These are phyloP conservation scores for Agrotis clavis DNA, from an alignment of 2,888 invertebrate genomes.

Conservation along the genomic window DNA sequence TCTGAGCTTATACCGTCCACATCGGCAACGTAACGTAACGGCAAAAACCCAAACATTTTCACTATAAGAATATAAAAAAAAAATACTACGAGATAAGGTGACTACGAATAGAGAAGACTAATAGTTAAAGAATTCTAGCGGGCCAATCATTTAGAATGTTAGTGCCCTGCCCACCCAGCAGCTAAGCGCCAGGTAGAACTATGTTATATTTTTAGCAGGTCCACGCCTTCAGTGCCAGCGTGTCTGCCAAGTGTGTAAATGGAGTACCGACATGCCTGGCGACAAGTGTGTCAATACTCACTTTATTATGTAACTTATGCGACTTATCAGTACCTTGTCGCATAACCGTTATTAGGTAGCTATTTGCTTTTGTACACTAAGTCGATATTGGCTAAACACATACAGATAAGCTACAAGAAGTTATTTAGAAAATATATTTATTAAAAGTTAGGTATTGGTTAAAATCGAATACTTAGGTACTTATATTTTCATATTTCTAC, in stretches of 20 bases:
- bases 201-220: slow-evolving; percentile 66
- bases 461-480: background rate
- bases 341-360: slow-evolving; percentile 27
- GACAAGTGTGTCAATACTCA: slow-evolving; percentile 67
- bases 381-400: slow-evolving; percentile 3
- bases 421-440: background rate
- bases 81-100: too few relatives aligned
- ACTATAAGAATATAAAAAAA: background rate
- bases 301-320: slow-evolving; percentile 58
- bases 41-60: background rate
- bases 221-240: slow-evolving; percentile 66
- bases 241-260: slow-evolving; percentile 77
- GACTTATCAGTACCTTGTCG: slow-evolving; percentile 35
- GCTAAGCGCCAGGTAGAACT: slow-evolving; percentile 57
- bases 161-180: slow-evolving; percentile 34
- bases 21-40: too few relatives aligned
- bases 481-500: background rate
- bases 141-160: slow-evolving; percentile 3
- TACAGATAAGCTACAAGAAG: slow-evolving; percentile 8
- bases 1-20: too few relatives aligned
- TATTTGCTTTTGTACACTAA: slow-evolving; percentile 25
- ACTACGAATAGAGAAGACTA: too few relatives aligned
- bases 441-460: background rate
- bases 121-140: slow-evolving; percentile 3
- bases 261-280: slow-evolving; percentile 57